A percentile compares a stretch with the other conserved stretches of the same genome.
These are phyloP conservation scores for Phasia obesa DNA, from an alignment of 2,888 invertebrate genomes.

Conservation along the genomic window DNA sequence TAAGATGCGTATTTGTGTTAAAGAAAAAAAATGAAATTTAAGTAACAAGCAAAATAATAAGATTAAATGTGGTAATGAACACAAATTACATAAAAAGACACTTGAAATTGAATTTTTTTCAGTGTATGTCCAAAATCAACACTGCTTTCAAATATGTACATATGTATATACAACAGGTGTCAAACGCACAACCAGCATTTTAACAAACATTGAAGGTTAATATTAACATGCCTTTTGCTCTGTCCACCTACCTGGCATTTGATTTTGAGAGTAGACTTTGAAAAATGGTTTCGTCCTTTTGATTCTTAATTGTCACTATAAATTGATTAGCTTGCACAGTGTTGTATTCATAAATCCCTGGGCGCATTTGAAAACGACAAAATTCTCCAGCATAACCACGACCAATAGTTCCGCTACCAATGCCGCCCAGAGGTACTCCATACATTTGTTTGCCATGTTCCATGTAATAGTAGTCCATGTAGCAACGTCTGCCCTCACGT, in stretches of 20 bases:
- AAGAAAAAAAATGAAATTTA: too few relatives aligned
- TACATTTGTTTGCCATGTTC: slow-evolving; percentile 91
- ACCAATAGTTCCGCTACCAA: slow-evolving; percentile 90
- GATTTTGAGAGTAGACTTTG: slow-evolving; percentile 91
- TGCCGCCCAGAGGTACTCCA: slow-evolving; percentile 93
- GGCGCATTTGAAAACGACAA: slow-evolving; percentile 94
- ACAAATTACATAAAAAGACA: too few relatives aligned
- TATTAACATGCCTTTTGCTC: background rate
- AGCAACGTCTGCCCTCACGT: slow-evolving; percentile 86
- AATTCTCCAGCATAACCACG: slow-evolving; percentile 96
- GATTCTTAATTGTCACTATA: slow-evolving; percentile 91
- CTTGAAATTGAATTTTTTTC: background rate
- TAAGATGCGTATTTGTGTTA: too few relatives aligned
- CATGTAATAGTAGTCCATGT: slow-evolving; percentile 91
- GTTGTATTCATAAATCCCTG: slow-evolving; percentile 94
- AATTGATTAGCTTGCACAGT: slow-evolving; percentile 94
- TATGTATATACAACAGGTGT: slow-evolving; percentile 21
- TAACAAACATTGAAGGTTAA: slow-evolving; percentile 23
- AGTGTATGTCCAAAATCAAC: background rate
- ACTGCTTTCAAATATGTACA: background rate
- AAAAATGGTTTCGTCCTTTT: slow-evolving; percentile 87
- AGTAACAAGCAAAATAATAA: too few relatives aligned
- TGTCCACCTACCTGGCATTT: slow-evolving; percentile 86
- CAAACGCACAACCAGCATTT: slow-evolving; percentile 19
- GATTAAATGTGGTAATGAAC: too few relatives aligned